Evolutionary conservation across 2,113 vertebrate genomes (phyloP).

Genomic region (Mus pahari): DNA sequence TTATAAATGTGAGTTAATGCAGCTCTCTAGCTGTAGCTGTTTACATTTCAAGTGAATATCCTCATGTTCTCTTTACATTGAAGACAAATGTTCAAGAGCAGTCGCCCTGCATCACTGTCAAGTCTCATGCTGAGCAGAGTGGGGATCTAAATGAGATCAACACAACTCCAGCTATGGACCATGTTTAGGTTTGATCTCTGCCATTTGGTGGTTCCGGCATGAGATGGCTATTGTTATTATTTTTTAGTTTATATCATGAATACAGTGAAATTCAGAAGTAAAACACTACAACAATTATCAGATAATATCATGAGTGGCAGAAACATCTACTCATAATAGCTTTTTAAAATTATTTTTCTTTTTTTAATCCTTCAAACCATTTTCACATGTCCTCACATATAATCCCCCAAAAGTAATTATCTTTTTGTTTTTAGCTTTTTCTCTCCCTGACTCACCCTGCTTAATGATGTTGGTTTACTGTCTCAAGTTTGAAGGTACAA

Average conservation of each 20-base stretch:
- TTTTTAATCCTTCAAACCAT: not conserved
- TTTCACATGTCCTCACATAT: not conserved
- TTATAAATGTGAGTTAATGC: not conserved
- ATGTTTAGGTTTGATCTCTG: not conserved
- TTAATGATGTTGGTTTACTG: not conserved
- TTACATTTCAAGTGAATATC: not conserved
- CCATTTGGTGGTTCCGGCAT: not conserved
- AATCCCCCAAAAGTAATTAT: not conserved
- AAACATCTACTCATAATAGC: not conserved
- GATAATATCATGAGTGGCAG: not conserved
- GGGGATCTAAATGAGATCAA: not conserved
- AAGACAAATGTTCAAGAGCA: not conserved
- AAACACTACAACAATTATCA: not conserved
- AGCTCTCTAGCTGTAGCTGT: not conserved
- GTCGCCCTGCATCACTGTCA: not conserved
- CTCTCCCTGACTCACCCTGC: accelerated
- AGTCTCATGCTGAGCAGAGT: not conserved
- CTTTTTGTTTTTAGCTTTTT: not conserved
- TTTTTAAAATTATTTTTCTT: not conserved
- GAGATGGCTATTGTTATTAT: not conserved
- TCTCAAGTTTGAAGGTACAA: not conserved
- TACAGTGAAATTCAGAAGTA: not conserved
- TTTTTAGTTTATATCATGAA: not conserved
- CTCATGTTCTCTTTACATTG: not conserved
- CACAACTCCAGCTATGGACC: not conserved